Conservation (phyloP, 2,797 vertebrate species). For the Spheniscus humboldti region DNA sequence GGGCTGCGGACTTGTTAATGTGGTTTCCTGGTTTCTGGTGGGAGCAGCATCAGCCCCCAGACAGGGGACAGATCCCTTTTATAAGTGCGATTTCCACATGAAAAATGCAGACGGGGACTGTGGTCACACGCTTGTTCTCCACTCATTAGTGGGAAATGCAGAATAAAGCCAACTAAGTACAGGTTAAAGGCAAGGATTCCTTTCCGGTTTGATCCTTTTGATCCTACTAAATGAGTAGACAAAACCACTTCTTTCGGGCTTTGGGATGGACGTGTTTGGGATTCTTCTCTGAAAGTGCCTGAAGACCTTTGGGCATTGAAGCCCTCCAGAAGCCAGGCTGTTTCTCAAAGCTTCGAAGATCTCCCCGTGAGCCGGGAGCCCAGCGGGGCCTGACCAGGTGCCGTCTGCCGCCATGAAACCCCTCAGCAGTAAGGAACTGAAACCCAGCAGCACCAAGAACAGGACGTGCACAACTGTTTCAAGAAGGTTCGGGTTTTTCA, state of each 20-base stretch:
- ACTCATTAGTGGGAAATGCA: background rate
- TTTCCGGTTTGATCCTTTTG: background rate
- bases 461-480: fast-evolving
- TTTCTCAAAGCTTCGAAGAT: background rate
- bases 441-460: too few species aligned
- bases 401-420: background rate
- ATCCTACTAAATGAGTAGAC: background rate
- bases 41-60: background rate
- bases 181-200: background rate
- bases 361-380: too few species aligned
- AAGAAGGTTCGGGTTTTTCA: background rate
- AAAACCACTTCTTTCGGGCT: fast-evolving
- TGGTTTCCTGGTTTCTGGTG: background rate
- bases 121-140: background rate
- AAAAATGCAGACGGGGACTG: background rate
- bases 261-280: background rate
- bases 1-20: background rate
- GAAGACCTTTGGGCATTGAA: background rate
- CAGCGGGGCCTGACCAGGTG: background rate
- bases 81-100: background rate
- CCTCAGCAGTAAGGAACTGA: background rate
- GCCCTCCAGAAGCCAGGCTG: too few species aligned
- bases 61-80: background rate
- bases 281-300: background rate
- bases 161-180: background rate